Evolutionary conservation across 1,140 invertebrate species (phyloP).

Genomic region (Lordiphosa stackelbergi): DNA sequence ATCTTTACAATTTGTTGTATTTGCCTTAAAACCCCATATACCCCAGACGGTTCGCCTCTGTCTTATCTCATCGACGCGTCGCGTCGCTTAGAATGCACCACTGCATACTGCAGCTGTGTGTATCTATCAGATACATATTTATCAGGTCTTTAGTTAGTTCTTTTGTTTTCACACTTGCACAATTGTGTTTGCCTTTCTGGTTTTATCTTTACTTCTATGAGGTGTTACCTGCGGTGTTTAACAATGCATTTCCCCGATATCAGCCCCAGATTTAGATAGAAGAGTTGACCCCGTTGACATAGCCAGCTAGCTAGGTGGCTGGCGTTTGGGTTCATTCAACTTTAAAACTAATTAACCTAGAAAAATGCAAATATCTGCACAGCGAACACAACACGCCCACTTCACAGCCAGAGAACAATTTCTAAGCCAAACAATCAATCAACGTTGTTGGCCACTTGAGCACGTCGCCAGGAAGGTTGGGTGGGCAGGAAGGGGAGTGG

Average conservation of each 20-base stretch:
- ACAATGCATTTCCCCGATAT: constrained; percentile 30
- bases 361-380: constrained; percentile 66
- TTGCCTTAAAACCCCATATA: too few relatives aligned
- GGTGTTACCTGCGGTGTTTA: constrained; percentile 39
- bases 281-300: constrained; percentile 32
- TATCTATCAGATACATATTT: constrained; percentile 45
- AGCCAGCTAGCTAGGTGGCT: too few relatives aligned
- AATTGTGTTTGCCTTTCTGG: constrained; percentile 31
- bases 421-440: constrained; percentile 71
- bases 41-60: too few relatives aligned
- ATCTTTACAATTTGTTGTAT: too few relatives aligned
- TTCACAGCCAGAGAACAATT: constrained; percentile 45
- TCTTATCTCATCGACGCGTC: constrained; percentile 11
- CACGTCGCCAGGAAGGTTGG: constrained; percentile 37
- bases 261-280: constrained; percentile 34
- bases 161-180: constrained; percentile 50
- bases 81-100: constrained; percentile 8
- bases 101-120: constrained; percentile 23
- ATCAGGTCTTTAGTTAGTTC: constrained; percentile 39
- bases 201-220: constrained; percentile 25
- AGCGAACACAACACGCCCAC: constrained; percentile 44
- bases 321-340: constrained; percentile 57
- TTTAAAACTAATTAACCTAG: constrained; percentile 62
- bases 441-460: constrained; percentile 60
- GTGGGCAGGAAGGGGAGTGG: constrained; percentile 20